Base-by-base conservation (phyloP, 2,888 invertebrate species). In the Busseola fusca region DNA sequence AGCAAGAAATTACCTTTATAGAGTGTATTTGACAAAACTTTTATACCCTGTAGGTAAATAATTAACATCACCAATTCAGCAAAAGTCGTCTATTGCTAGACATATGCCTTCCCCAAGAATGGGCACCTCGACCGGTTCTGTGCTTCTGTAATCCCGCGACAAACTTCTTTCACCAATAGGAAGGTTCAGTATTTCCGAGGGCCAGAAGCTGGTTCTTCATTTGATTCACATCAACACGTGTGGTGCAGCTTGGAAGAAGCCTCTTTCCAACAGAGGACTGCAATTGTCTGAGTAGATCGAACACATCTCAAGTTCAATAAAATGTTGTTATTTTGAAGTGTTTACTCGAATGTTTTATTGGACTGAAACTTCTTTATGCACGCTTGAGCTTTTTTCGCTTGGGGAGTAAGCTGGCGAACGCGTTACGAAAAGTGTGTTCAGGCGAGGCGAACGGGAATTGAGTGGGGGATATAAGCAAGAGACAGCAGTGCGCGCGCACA, bases 281-380 rank as follows among this genome's bases (percentile, higher is more conserved):
- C 40, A 10, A 10, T 37, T 2, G 10, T 10, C 10, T 1, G 34
- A 37, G 9, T 37, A 9, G 34, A 37, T 37, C 9, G 34, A 37
- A 40, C 37, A 48, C 1, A 14, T 52, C 37, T 16, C 18, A 59
- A 52, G 64, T 66, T 57, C 7, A 70, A 66, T 25, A 64, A 52
- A 76, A 67, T n/a, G 25, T 7, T 21, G 25, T 50, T 40, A 52
- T 65, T 52, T 14, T 14, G 21, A 67, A 48, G 27, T 58, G 45
- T 27, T 14, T 59, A 16, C n/a, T 12, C 7, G 30, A 18, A 5
- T 18, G 45, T 56, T 67, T 76, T 65, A 57, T 57, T 34, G 34
- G 34, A n/a, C n/a, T n/a, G n/a, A n/a, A n/a, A n/a, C n/a, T n/a
- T n/a, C n/a, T n/a, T n/a, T n/a, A n/a, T n/a, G n/a, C n/a, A n/a